Percentiles rank a stretch among this genome's conserved stretches.
These are phyloP conservation scores for Trichonephila clavata DNA, from an alignment of 1,140 invertebrate species.

Conservation along the genomic window DNA sequence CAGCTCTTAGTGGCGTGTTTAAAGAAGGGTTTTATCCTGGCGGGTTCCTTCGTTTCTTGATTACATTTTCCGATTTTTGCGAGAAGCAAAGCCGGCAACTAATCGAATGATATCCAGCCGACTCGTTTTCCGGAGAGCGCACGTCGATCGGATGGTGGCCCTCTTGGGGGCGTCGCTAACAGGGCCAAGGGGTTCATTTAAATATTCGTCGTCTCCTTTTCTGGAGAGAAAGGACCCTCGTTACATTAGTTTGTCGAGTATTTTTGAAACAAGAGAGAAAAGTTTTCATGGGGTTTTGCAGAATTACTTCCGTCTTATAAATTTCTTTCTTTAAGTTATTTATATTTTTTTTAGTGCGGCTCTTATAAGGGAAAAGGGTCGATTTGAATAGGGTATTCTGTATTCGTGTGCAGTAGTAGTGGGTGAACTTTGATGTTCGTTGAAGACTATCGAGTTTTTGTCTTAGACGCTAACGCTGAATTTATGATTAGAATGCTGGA, in stretches of 20 bases:
- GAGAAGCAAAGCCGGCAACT: constrained; percentile 29
- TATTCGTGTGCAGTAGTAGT: background rate
- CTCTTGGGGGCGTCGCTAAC: background rate
- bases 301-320: constrained; percentile 23
- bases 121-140: constrained; percentile 60
- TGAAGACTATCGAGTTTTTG: constrained; percentile 3
- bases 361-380: background rate
- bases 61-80: constrained; percentile 74
- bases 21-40: constrained; percentile 8
- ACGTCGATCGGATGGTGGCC: constrained; percentile 1
- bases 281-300: background rate
- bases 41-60: constrained; percentile 61
- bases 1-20: constrained; percentile 19
- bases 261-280: constrained; percentile 55
- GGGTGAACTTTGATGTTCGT: background rate
- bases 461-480: background rate
- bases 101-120: constrained; percentile 72
- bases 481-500: constrained; percentile 2
- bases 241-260: constrained; percentile 71
- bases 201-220: constrained; percentile 50
- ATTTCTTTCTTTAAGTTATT: background rate
- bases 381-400: background rate
- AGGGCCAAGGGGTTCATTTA: constrained; percentile 56
- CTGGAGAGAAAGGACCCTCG: background rate
- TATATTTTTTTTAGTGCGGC: background rate